Base-by-base conservation (phyloP, 2,888 invertebrate genomes). In the Drosophila vallismaia region DNA sequence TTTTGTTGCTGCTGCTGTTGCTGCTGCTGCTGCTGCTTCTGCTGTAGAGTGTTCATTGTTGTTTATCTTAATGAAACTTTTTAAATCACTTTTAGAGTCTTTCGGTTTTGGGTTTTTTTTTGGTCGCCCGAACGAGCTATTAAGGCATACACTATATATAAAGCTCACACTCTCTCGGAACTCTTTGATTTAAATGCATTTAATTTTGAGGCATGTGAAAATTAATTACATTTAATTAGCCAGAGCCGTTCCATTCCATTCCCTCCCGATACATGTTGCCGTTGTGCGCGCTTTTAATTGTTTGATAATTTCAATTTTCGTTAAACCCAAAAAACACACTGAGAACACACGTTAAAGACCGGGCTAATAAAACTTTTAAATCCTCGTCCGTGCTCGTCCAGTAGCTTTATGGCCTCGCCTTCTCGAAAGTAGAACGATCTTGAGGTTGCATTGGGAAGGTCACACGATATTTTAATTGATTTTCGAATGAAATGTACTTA, bases 191-290 rank as follows among this genome's bases (percentile, higher is more conserved):
- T 84, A 78, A 81, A 75, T 88, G 79, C 75, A 88, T 83, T 89
- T 80, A 74, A 76, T 78, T 89, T 74, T 80, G 74, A 80, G 76
- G 73, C 76, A 79, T 86, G 81, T 79, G 84, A 86, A 77, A 86
- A 86, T 86, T 86, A 89, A 86, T 86, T 86, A 84, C 88, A 77
- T 89, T 86, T 89, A 86, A 86, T 86, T 86, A 84, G 76, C 68
- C 44, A 24, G 45, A 8, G 58, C 59, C 60, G 60, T 46, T 24
- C 40, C 49, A 46, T 57, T 57, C 62, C 38, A 29, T 46, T 28
- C 19, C 44, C 7, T 8, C 28, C 49, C 24, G 59, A 71, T 63
- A 62, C 62, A 68, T 66, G 64, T 76, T 82, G 82, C 88, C 81
- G 86, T 82, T 82, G 52, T 38, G 50, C 29, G 63, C 29, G 63